Percentiles rank a stretch among this genome's conserved stretches.
These are phyloP conservation scores for Plutella xylostella DNA, from an alignment of 2,888 invertebrate species.

Conservation along the genomic window DNA sequence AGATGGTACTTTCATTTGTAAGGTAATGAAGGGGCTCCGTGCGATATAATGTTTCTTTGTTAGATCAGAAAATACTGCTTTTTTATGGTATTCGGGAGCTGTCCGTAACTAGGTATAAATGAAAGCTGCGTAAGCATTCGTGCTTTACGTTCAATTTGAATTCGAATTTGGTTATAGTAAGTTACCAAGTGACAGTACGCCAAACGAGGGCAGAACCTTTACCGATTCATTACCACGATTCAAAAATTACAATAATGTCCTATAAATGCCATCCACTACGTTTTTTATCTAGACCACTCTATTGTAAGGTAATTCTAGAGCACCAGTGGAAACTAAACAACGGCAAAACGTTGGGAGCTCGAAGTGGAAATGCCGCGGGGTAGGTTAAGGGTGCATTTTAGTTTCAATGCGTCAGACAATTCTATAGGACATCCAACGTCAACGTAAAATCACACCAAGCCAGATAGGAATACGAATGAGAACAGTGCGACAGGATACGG, in stretches of 20 bases:
- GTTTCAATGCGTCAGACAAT: conserved; percentile 38
- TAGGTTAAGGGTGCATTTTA: conserved; percentile 64
- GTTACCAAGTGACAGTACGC: conserved; percentile 42
- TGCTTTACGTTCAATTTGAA: no score
- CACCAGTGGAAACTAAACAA: neutral
- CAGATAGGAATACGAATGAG: conserved; percentile 15
- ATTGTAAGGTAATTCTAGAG: no score
- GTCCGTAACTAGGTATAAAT: no score
- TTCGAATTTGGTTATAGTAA: no score
- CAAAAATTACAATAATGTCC: neutral
- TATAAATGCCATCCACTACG: conserved; percentile 16
- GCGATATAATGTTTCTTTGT: no score
- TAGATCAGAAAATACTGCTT: no score
- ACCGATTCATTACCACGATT: conserved; percentile 17
- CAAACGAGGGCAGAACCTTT: conserved; percentile 41
- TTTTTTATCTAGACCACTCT: neutral
- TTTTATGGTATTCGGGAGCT: no score
- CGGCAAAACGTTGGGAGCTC: conserved; percentile 24
- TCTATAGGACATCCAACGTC: conserved; percentile 21
- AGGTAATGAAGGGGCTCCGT: no score
- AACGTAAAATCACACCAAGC: conserved; percentile 17
- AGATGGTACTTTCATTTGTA: no score
- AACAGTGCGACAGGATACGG: conserved; percentile 11
- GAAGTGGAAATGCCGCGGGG: conserved; percentile 32
- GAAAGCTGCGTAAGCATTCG: no score